Evolutionary conservation across 2,888 invertebrate genomes (phyloP), one percentile per base, ranked within the genome.

Genomic region (Drosophila percnosoma): DNA sequence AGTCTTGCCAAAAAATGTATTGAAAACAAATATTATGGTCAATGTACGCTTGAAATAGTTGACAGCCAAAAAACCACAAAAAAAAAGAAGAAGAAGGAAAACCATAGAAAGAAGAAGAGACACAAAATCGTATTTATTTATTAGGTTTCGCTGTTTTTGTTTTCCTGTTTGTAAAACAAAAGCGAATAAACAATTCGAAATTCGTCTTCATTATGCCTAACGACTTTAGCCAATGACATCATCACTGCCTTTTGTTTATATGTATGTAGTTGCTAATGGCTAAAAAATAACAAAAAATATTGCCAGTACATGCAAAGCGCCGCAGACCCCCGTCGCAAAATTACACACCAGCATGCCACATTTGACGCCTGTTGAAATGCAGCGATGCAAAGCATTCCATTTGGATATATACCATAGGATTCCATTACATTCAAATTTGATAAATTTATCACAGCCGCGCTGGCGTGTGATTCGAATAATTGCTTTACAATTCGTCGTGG

Each of bases 381-480:
- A 87, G 73, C 89, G 81, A 84, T 83, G 89, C 86, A 84, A 74
- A 85, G 34, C 68, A 71, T 73, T 69, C 49, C 34, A 27, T 52
- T 40, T 29, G 27, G 8, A 29, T 21, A 15, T 29, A 51, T 40
- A 24, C 31, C 55, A 66, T 61, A 36, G 21, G 33, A 42, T 58
- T 73, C 45, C 79, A 75, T 75, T 67, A 55, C 49, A 79, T 74
- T 68, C 48, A 52, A 74, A 68, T 80, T 78, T 73, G 38, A 64
- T 68, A 63, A 80, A 76, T 84, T 81, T 79, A 74, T 80, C 68
- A 68, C 84, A 66, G 81, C 69, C 66, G 58, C 70, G 48, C 67
- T 52, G 69, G 69, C 81, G 70, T 81, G 81, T 83, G 84, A 89
- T 83, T 89, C 75, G 77, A 83, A 84, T 89, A 87, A 87, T 87